Percentiles rank a stretch among this genome's conserved stretches.
These are phyloP conservation scores for Gortyna flavago DNA, from an alignment of 2,888 invertebrate genomes.

Conservation along the genomic window DNA sequence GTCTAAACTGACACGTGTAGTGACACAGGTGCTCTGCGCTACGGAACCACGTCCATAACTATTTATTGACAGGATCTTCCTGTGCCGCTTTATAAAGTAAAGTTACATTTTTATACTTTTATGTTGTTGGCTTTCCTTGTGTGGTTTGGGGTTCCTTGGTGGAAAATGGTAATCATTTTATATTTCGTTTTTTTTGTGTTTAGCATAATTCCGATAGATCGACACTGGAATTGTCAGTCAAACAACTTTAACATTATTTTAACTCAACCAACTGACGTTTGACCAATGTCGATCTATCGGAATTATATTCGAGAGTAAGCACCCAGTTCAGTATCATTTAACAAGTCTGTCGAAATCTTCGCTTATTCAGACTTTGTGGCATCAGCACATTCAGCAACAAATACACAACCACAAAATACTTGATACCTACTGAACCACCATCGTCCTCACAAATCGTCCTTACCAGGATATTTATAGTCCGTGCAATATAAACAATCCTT, in stretches of 20 bases:
- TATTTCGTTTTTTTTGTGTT: not conserved
- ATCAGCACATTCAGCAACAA: too few relatives aligned
- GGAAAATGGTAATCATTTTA: not conserved
- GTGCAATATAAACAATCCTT: constrained; percentile 53
- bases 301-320: too few relatives aligned
- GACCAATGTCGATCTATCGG: too few relatives aligned
- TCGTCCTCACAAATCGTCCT: constrained; percentile 1
- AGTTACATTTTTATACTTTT: constrained; percentile 41
- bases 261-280: too few relatives aligned
- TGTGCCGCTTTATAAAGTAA: constrained; percentile 30
- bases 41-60: constrained; percentile 52
- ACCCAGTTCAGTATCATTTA: too few relatives aligned
- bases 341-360: too few relatives aligned
- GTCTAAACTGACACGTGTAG: constrained; percentile 37
- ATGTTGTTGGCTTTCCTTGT: constrained; percentile 27
- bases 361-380: too few relatives aligned
- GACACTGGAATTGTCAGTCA: too few relatives aligned
- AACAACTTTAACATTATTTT: too few relatives aligned
- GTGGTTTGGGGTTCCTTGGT: constrained; percentile 25
- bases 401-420: too few relatives aligned
- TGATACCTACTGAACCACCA: constrained; percentile 23
- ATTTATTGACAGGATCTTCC: constrained; percentile 62
- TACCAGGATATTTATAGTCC: constrained; percentile 56
- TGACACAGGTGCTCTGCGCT: constrained; percentile 46
- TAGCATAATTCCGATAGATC: too few relatives aligned